Conservation (phyloP, 2,888 invertebrate species). For the Corythucha ciliata region DNA sequence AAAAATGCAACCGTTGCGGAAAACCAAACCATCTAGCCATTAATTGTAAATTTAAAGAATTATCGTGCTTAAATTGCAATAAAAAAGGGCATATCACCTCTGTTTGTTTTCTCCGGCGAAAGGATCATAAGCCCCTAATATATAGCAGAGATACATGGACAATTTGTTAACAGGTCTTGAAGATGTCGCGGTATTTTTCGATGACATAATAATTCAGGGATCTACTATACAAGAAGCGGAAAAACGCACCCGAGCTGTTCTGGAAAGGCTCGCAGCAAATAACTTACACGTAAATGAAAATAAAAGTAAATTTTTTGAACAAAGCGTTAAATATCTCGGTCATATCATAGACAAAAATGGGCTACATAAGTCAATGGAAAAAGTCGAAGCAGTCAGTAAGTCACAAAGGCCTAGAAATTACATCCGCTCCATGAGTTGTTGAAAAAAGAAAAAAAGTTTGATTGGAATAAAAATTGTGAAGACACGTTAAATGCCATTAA, state of each 20-base stretch:
- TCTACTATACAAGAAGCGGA: conserved; percentile 27
- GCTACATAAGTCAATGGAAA: conserved; percentile 24
- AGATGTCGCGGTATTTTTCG: conserved; percentile 39
- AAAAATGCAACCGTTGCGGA: too few species aligned
- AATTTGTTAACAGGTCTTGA: too few species aligned
- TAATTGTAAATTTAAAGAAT: too few species aligned
- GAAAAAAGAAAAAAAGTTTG: conserved; percentile 23
- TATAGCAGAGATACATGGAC: too few species aligned
- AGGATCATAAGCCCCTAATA: too few species aligned
- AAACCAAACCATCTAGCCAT: too few species aligned
- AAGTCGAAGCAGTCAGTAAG: conserved; percentile 27
- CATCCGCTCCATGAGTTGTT: conserved; percentile 37
- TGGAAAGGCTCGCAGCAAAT: conserved; percentile 22
- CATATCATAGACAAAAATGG: conserved; percentile 27
- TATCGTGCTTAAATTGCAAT: too few species aligned
- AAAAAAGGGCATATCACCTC: too few species aligned
- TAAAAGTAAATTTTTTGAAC: conserved; percentile 32
- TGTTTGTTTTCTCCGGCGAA: too few species aligned
- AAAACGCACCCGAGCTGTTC: conserved; percentile 4
- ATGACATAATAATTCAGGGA: conserved; percentile 36
- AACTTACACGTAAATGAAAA: conserved; percentile 28
- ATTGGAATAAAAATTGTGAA: conserved; percentile 23
- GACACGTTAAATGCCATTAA: not conserved
- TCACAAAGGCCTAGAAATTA: conserved; percentile 34
- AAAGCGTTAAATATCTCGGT: conserved; percentile 29